These are phyloP conservation scores for Gnathonemus longibarbis DNA, from an alignment of 2,113 vertebrate species.

Conservation along the genomic window DNA sequence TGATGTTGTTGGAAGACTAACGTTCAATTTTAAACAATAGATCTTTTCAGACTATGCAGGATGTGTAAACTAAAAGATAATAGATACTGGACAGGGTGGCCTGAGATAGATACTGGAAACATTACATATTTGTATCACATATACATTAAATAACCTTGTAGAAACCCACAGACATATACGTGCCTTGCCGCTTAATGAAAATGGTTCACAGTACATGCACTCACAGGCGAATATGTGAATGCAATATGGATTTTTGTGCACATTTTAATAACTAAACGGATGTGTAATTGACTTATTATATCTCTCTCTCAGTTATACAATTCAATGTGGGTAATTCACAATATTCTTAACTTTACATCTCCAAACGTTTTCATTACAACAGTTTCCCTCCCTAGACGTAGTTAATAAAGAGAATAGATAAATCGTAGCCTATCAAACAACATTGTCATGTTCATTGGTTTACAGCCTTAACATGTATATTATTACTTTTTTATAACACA, in stretches of 20 bases:
- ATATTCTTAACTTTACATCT: neutral
- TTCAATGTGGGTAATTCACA: neutral
- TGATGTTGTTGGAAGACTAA: neutral
- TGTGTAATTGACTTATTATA: neutral
- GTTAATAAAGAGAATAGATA: neutral
- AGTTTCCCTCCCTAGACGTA: neutral
- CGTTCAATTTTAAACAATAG: neutral
- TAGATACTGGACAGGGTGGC: neutral
- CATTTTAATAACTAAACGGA: neutral
- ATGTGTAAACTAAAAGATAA: neutral
- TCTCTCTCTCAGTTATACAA: neutral
- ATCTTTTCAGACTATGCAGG: neutral
- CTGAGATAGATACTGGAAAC: neutral
- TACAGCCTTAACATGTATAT: neutral
- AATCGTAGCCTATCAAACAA: neutral
- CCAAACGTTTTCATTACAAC: neutral
- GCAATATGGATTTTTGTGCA: neutral
- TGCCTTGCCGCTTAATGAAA: neutral
- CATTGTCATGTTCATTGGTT: neutral
- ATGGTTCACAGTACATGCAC: neutral
- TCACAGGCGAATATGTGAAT: neutral
- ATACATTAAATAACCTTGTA: neutral
- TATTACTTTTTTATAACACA: neutral
- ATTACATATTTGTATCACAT: neutral
- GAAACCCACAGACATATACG: neutral